Evolutionary conservation across 2,113 vertebrate species (phyloP), one percentile per base, ranked within the genome.

Genomic region (Xiphias gladius): DNA sequence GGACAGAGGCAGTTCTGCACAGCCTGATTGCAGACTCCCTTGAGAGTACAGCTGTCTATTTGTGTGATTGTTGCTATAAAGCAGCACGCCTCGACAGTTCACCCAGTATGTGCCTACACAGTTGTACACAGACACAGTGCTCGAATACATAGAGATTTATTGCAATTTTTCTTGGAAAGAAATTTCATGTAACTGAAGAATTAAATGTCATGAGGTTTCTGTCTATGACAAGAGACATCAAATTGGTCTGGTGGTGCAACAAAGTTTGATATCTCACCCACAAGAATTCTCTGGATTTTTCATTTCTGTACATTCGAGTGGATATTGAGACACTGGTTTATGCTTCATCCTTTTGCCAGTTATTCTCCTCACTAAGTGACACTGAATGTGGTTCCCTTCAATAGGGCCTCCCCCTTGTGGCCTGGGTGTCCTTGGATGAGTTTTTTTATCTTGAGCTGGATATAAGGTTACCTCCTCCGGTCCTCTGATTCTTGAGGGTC

Each of bases 1-100:
- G 96, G 96, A 96, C 96, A 96, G 96, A 94, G 95, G 94, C 93
- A 91, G 93, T 91, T 95, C 93, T 94, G 95, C 65, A 79, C 90
- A 90, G 95, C 91, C 95, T 95, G 95, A 96, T 96, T 95, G 92
- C 93, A 93, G 93, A 94, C 94, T 95, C 96, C 94, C 94, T 84
- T 22, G 95, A 87, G 96, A 96, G 88, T 92, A 89, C 94, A 95
- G 93, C 92, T 95, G 94, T 95, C 95, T 94, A 93, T 94, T 94
- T 88, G 89, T 93, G 93, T 91, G 94, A 91, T 89, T 93, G 95
- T 93, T 92, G 91, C 90, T 92, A 90, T 94, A 94, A 94, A 93
- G 91, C 92, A 91, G 90, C 90, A 73, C 62, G 70, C 83, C 83
- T 87, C 84, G 71, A 91, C 86, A 84, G 86, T 81, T 85, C 70